These are phyloP conservation scores for Dinothrombium tinctorium DNA, from an alignment of 1,140 invertebrate genomes.

Conservation along the genomic window DNA sequence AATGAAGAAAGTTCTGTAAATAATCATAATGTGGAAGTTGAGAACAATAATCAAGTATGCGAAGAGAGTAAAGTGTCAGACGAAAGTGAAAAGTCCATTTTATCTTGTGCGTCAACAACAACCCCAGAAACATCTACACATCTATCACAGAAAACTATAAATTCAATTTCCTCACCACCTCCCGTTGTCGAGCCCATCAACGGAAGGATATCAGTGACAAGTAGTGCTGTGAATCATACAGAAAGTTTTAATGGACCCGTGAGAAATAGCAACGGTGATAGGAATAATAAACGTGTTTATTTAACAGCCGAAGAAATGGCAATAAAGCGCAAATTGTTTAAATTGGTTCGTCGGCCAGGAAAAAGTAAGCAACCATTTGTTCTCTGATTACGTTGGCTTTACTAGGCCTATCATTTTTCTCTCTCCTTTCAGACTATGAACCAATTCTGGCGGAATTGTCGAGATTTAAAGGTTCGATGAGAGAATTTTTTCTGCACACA, in stretches of 20 bases:
- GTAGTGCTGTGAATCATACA: background rate
- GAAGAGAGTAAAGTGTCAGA: too few species aligned
- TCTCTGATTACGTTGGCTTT: background rate
- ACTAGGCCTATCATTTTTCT: background rate
- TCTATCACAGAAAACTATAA: too few species aligned
- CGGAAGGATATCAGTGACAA: background rate
- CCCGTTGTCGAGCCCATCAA: background rate
- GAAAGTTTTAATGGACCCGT: background rate
- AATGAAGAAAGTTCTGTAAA: too few species aligned
- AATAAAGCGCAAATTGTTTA: background rate
- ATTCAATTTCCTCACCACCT: background rate
- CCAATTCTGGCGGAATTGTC: background rate
- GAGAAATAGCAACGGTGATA: background rate
- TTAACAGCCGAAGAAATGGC: background rate
- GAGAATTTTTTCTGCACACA: background rate
- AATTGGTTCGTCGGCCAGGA: background rate
- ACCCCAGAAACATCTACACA: too few species aligned
- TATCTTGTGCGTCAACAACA: too few species aligned
- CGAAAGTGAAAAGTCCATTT: background rate
- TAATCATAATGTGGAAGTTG: too few species aligned
- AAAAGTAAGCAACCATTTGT: background rate
- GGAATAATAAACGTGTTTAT: too few species aligned
- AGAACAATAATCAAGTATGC: too few species aligned
- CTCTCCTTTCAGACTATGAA: background rate
- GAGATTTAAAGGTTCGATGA: background rate